Base-by-base conservation (phyloP, 2,888 invertebrate species). In the Dynastes grantii region DNA sequence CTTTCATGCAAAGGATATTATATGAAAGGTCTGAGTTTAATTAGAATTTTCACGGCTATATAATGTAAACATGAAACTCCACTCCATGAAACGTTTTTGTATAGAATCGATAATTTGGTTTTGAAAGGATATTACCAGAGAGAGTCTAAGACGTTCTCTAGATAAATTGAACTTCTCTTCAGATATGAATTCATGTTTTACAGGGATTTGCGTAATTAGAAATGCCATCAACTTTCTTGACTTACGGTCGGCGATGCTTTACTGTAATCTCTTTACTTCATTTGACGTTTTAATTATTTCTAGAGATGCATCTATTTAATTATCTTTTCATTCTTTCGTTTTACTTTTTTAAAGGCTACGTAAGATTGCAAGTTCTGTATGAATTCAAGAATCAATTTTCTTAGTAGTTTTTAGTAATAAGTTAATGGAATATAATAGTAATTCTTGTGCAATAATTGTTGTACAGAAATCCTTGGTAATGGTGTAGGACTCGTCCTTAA, bases 251-350 rank as follows among this genome's bases (percentile, higher is more conserved):
- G 55, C 40, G 58, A 40, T 73, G 32, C 37, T 55, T 58, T 55
- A 55, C 71, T 55, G 5, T 73, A 71, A 73, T 73, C 58, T 22
- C 73, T 58, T 73, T 58, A 58, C 55, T 45, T 40, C 58, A 40
- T 58, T 73, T 73, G 73, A 73, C 58, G 58, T 73, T 73, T 58
- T 73, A 73, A 73, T 73, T 73, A 58, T 73, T 13, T 58, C 40
- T 13, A 37, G 22, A 73, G 40, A 73, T 73, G 45, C 58, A 73
- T 58, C 40, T 58, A 58, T 73, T 22, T 73, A 58, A 73, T 73
- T 58, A 16, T 40, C 58, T 73, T 51, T 70, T 11, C 11, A 8
- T 55, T 53, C 32, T 53, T 67, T 67, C 49, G 22, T 67, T 37
- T 37, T 37, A 32, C 32, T 32, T 32, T 32, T 32, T 55, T 55